Evolutionary conservation across 2,797 vertebrate species (phyloP), one percentile per base, ranked within the genome.

Genomic region (Gymnopithys bicolor): DNA sequence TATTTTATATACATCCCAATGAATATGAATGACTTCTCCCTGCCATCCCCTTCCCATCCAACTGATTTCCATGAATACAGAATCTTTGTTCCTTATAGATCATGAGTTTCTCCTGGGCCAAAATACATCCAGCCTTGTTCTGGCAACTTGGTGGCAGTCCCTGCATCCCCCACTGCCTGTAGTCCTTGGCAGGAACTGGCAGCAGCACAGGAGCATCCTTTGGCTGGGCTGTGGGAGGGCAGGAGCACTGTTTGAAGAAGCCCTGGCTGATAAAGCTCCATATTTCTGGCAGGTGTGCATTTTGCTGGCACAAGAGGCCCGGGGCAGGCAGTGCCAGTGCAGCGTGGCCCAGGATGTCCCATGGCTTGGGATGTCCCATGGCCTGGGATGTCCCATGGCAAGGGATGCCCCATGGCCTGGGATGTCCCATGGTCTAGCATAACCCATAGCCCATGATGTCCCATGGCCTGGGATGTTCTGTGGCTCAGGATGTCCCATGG

Each of bases 231-330:
- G 74, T 43, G 49, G 73, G 73, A 89, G 62, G 55, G 71, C 5
- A 83, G 66, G 19, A 95, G 59, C 74, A 62, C 58, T 51, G 58
- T 52, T 89, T 56, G 68, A 87, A 88, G 85, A 87, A 79, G 48
- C 49, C 64, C 10, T 80, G 89, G 76, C 88, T 87, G 74, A 81
- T 85, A 94, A 94, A 73, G 35, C 48, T 75, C 87, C 27, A 5
- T 69, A 84, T 92, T 96, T 91, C 90, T 96, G 95, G 87, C 92
- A 95, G 90, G 82, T 78, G 71, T 69, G 41, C 32, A 12, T 70
- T 73, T 64, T 68, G 48, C 70, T 75, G 77, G 75, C 96, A 95
- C 91, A 95, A 96, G 94, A 91, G 83, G 70, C 77, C 88, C 35
- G 13, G 77, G 76, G 80, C 49, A 84, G 74, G 35, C 15, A 76